A percentile compares a stretch with the other conserved stretches of the same genome.
phyloP scores from a whole-genome alignment of 2,888 invertebrate species.

The Ormia ochracea region DNA sequence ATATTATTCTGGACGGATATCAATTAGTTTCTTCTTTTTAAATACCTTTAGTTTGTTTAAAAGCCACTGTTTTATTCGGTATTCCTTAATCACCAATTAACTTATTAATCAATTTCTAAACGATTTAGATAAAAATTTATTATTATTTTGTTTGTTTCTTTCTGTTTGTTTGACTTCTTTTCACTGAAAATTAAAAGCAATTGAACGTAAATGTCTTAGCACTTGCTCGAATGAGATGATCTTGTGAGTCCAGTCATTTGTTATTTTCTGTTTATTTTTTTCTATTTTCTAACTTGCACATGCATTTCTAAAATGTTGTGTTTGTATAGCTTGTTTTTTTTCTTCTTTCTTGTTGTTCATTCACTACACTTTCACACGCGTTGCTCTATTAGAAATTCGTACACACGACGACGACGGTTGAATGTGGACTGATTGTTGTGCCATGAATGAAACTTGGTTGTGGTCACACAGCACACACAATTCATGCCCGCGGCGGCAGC shows the following conservation, averaged over 20 bases:
- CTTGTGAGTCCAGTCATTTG: slow-evolving; percentile 20
- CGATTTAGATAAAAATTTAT: background rate
- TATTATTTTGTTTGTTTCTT: background rate
- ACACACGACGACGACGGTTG: slow-evolving; percentile 71
- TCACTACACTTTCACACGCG: slow-evolving; percentile 54
- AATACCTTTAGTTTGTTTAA: slow-evolving; percentile 2
- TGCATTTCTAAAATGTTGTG: slow-evolving; percentile 37
- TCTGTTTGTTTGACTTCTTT: too few relatives aligned
- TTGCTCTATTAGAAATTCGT: slow-evolving; percentile 44
- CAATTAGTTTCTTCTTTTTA: too few relatives aligned
- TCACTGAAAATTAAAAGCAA: background rate
- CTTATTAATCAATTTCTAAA: background rate
- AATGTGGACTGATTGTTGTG: slow-evolving; percentile 71
- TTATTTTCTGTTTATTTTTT: slow-evolving; percentile 27
- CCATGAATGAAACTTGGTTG: slow-evolving; percentile 73
- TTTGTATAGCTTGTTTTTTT: slow-evolving; percentile 13
- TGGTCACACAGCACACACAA: slow-evolving; percentile 46
- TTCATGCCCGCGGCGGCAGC: slow-evolving; percentile 18
- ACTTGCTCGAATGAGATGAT: slow-evolving; percentile 17
- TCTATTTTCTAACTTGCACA: slow-evolving; percentile 19
- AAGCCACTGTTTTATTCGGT: background rate
- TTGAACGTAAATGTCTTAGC: slow-evolving; percentile 4
- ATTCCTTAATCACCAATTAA: background rate
- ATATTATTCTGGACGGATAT: too few relatives aligned
- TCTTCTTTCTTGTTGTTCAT: background rate